Conservation (phyloP, 2,888 invertebrate genomes). For the Bembecia ichneumoniformis region DNA sequence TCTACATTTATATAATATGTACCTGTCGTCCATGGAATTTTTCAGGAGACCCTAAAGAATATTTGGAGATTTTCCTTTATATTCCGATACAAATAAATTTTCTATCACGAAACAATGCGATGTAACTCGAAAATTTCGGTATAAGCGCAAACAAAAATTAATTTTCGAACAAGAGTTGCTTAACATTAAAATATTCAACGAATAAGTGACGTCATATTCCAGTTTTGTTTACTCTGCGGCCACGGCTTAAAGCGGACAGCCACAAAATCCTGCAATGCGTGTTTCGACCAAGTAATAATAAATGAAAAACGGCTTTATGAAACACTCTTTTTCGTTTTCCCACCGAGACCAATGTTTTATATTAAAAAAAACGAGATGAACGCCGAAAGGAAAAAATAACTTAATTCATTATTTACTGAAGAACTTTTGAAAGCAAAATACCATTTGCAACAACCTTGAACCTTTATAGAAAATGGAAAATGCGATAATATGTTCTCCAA, state of each 20-base stretch:
- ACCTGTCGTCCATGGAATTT: too few relatives aligned
- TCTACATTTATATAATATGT: too few relatives aligned
- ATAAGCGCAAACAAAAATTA: background rate
- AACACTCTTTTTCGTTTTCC: slow-evolving; percentile 14
- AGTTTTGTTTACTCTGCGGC: background rate
- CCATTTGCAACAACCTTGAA: too few relatives aligned
- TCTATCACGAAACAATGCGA: background rate
- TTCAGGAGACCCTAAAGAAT: too few relatives aligned
- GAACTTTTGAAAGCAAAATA: too few relatives aligned
- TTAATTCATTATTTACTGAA: too few relatives aligned
- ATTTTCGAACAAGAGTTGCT: background rate
- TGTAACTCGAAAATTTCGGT: background rate
- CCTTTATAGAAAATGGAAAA: too few relatives aligned
- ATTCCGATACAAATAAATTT: too few relatives aligned
- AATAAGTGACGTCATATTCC: background rate
- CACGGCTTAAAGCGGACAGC: slow-evolving; percentile 1
- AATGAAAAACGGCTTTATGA: slow-evolving; percentile 30
- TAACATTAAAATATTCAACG: background rate
- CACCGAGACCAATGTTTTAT: background rate
- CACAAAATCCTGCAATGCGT: slow-evolving; percentile 26
- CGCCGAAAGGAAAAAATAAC: too few relatives aligned
- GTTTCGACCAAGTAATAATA: slow-evolving; percentile 24
- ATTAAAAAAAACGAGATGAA: background rate
- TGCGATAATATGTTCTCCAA: too few relatives aligned
- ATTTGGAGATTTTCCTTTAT: too few relatives aligned